Conservation (phyloP, 2,888 invertebrate genomes). For the Trachelus stipa region DNA sequence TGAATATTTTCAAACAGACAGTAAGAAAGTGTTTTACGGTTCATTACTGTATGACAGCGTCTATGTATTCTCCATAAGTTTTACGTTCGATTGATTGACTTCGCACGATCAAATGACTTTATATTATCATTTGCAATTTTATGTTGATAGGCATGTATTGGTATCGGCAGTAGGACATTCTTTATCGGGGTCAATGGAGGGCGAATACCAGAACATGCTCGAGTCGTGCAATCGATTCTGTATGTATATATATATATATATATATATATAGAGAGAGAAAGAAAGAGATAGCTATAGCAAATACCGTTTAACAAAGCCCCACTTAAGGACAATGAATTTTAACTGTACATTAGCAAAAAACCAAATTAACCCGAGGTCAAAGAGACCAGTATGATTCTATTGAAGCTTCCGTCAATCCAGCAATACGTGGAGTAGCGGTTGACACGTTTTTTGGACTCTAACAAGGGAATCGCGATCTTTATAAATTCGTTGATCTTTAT, state of each 20-base stretch:
- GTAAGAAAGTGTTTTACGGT: background rate
- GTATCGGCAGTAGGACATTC: background rate
- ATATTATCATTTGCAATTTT: background rate
- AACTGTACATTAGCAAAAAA: background rate
- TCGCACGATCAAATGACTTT: background rate
- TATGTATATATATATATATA: too few relatives aligned
- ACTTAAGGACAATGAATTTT: background rate
- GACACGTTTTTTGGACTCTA: background rate
- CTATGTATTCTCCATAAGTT: background rate
- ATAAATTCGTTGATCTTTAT: background rate
- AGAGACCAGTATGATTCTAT: background rate
- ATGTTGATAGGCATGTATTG: background rate
- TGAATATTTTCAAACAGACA: background rate
- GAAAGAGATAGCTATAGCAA: background rate
- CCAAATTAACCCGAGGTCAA: background rate
- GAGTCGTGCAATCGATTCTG: background rate
- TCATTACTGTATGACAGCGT: background rate
- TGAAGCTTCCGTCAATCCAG: background rate
- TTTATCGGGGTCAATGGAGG: conserved; percentile 42
- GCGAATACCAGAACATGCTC: conserved; percentile 35
- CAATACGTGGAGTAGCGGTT: background rate
- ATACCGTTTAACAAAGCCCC: background rate
- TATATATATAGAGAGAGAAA: too few relatives aligned
- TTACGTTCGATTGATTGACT: background rate
- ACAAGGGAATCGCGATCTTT: background rate